These are phyloP conservation scores for Origma solitaria DNA, from an alignment of 2,113 vertebrate genomes.

Conservation along the genomic window DNA sequence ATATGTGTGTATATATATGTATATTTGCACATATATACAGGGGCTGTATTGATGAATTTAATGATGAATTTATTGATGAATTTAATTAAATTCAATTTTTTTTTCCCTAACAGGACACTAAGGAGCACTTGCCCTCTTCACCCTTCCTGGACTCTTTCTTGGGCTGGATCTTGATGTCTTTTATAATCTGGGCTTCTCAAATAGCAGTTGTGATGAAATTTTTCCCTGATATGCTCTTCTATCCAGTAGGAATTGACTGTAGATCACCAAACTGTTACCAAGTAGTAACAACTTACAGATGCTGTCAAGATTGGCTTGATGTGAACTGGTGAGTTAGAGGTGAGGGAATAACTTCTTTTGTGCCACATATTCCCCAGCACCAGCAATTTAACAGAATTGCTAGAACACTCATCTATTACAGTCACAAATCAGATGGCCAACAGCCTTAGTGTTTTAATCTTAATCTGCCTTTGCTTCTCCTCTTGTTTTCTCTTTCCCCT, in stretches of 20 bases:
- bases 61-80: background rate
- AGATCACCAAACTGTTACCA: background rate
- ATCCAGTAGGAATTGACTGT: background rate
- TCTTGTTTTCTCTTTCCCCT: background rate
- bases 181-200: background rate
- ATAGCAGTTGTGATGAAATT: background rate
- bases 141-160: background rate
- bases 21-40: background rate
- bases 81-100: background rate
- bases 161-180: background rate
- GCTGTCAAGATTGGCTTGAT: background rate
- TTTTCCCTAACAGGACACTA: background rate
- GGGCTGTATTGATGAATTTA: background rate
- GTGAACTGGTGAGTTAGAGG: background rate
- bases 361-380: background rate
- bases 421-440: conserved; percentile 4
- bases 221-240: background rate
- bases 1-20: background rate
- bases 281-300: background rate
- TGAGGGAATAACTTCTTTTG: background rate
- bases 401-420: background rate
- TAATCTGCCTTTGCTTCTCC: background rate
- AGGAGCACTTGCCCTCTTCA: background rate
- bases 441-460: background rate
- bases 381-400: background rate